These are phyloP conservation scores for Tretioscincus oriximinensis DNA, from an alignment of 2,113 vertebrate species.

Conservation along the genomic window DNA sequence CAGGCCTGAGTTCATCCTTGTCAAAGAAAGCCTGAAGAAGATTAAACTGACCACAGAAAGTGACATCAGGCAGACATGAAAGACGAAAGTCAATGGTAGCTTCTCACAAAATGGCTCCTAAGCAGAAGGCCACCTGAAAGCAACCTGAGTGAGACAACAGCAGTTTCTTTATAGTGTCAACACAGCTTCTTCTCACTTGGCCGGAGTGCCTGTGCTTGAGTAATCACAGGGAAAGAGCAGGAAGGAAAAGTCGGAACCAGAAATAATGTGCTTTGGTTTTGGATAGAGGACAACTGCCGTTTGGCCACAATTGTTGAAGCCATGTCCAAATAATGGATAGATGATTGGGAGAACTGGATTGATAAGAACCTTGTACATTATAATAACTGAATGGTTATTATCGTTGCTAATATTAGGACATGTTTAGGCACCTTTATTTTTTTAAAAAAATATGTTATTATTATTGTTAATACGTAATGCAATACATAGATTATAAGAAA, in stretches of 20 bases:
- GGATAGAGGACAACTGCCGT: not conserved
- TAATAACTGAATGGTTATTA: not conserved
- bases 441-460: too few relatives aligned
- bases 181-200: not conserved
- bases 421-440: too few relatives aligned
- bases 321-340: too few relatives aligned
- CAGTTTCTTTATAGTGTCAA: not conserved
- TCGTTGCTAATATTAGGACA: too few relatives aligned
- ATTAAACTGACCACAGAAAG: slow-evolving; percentile 57
- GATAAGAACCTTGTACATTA: not conserved
- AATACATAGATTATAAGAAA: too few relatives aligned
- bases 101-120: not conserved
- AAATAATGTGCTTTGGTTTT: not conserved
- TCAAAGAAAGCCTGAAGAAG: slow-evolving; percentile 74
- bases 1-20: slow-evolving; percentile 75
- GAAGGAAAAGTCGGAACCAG: not conserved
- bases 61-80: not conserved
- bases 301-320: not conserved
- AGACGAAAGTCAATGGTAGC: not conserved
- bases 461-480: too few relatives aligned
- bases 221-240: not conserved
- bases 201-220: not conserved
- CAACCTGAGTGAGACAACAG: not conserved
- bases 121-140: not conserved
- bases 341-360: not conserved